A percentile compares a stretch with the other conserved stretches of the same genome.
Evolutionary conservation across 1,140 invertebrate genomes (phyloP).

Genomic region (Anadara kagoshimensis): DNA sequence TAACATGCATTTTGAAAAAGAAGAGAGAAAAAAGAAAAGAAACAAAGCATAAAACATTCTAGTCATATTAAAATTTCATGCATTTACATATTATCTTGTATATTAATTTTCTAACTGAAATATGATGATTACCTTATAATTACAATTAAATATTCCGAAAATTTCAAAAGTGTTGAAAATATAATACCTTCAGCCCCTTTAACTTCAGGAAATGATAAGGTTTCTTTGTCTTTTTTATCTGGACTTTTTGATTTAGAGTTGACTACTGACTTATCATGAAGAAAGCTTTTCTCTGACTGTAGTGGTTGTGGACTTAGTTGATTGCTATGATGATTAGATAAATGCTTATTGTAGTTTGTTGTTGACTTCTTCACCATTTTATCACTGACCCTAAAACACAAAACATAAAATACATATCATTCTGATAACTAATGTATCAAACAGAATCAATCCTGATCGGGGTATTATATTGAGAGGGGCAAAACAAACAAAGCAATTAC

Average conservation of each 20-base stretch:
- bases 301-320: conserved; percentile 59
- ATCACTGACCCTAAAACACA: conserved; percentile 82
- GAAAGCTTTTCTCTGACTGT: conserved; percentile 63
- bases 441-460: neutral
- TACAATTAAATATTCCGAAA: neutral
- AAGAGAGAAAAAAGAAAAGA: too few species aligned
- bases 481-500: too few species aligned
- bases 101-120: neutral
- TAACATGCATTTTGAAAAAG: too few species aligned
- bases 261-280: conserved; percentile 59
- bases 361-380: conserved; percentile 58
- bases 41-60: too few species aligned
- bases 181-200: conserved; percentile 65
- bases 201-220: conserved; percentile 64
- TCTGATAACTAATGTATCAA: neutral
- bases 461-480: too few species aligned
- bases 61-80: neutral
- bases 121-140: neutral
- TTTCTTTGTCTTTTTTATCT: conserved; percentile 52
- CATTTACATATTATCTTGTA: neutral
- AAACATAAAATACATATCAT: neutral
- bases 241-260: conserved; percentile 36
- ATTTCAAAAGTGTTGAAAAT: neutral
- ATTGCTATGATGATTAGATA: conserved; percentile 57
- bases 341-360: conserved; percentile 33